Evolutionary conservation across 2,888 invertebrate genomes (phyloP), one percentile per base, ranked within the genome.

Genomic region (Oithona nana): DNA sequence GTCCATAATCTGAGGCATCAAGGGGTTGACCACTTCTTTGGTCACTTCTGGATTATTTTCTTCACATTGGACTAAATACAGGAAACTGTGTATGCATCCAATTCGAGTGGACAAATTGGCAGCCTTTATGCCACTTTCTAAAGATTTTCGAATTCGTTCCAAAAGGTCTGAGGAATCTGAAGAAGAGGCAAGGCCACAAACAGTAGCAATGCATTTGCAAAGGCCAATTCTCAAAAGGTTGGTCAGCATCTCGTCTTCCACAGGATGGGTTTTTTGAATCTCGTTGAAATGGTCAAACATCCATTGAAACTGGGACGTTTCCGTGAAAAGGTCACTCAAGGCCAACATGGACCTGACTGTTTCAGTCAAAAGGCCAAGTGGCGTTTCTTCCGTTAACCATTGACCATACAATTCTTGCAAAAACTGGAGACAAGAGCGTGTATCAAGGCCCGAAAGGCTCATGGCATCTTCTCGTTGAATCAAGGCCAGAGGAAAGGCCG

Each of bases 391-490:
- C 16, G 54, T 26, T 65, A 82, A 73, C 80, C 84, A 81, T 64
- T 90, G 88, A 1, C 86, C 81, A 67, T 88, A 89, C 31, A 94
- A 81, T 73, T 95, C 94, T 72, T 92, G 81, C 22, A 95, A 77
- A 70, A 95, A 84, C 71, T 90, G 89, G 61, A 94, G 75, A 74
- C 94, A 95, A 64, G 94, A 95, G 72, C 87, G 86, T 30, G 93
- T 78, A 74, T 95, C 94, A 48, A 95, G 78, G 13, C 82, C 83
- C 65, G 80, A 80, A 58, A 75, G 75, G 57, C 78, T 69, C 57
- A 71, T 68, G 61, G 69, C 70, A 64, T 63, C 66, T 60, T 69
- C 67, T 57, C 69, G 20, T 11, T 28, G 31, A 3, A 51, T 24
- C n/a, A 61, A 61, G 29, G 29, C n/a, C 26, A 56, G n/a, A 6